Percentiles rank a stretch among this genome's conserved stretches.
Conservation (phyloP, 2,113 vertebrate species). For the Urocynchramus pylzowi region DNA sequence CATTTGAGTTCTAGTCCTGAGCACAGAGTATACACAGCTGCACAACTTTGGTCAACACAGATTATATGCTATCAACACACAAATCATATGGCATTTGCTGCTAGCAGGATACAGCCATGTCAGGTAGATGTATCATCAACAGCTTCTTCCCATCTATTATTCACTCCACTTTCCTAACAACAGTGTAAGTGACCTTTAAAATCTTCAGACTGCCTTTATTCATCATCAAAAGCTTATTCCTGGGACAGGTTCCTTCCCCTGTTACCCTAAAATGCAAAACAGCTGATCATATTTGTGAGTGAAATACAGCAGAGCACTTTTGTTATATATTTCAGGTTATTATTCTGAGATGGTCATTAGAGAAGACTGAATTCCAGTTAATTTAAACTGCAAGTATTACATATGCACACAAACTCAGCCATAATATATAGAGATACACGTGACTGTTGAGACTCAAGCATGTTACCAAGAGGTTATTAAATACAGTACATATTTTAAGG, state of each 20-base stretch:
- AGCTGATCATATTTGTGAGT: constrained; percentile 24
- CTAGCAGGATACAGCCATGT: constrained; percentile 43
- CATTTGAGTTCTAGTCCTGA: constrained; percentile 70
- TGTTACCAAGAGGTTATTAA: constrained; percentile 40
- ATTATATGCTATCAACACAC: constrained; percentile 49
- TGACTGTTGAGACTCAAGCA: constrained; percentile 52
- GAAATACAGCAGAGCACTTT: constrained; percentile 34
- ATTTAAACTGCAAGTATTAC: constrained; percentile 53
- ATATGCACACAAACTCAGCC: constrained; percentile 56
- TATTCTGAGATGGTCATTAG: constrained; percentile 30
- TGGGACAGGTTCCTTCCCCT: not conserved
- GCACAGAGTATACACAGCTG: constrained; percentile 67
- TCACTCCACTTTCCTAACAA: constrained; percentile 2
- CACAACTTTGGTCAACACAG: constrained; percentile 75
- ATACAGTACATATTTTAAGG: constrained; percentile 61
- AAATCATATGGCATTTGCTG: constrained; percentile 13
- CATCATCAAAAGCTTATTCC: not conserved
- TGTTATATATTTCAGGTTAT: constrained; percentile 8
- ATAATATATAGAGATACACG: constrained; percentile 19
- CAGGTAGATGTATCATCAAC: not conserved
- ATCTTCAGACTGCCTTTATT: not conserved
- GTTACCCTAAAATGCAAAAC: constrained; percentile 14
- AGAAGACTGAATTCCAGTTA: constrained; percentile 47
- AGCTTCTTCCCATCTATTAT: not conserved
- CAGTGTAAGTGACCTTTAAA: constrained; percentile 22